Percentiles rank a stretch among this genome's conserved stretches.
phyloP scores from a whole-genome alignment of 2,797 vertebrate genomes.

The Sebastes diploproa region DNA sequence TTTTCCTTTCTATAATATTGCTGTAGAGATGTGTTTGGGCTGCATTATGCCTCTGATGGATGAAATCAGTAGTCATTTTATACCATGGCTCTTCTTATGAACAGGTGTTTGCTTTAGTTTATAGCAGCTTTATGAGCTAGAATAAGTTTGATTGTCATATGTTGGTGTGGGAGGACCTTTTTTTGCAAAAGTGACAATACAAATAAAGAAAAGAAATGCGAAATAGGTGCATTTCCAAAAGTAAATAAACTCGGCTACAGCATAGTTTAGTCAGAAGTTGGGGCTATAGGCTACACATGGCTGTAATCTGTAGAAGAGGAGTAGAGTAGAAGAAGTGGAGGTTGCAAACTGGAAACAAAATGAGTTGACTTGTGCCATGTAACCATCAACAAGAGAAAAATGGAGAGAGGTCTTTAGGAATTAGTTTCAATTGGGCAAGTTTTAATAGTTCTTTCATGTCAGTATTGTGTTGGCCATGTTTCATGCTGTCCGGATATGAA shows the following conservation, averaged over 20 bases:
- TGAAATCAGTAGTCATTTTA: not conserved
- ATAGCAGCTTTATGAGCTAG: not conserved
- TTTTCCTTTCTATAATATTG: not conserved
- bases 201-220: too few species aligned
- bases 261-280: too few species aligned
- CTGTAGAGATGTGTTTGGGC: not conserved
- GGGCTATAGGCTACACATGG: too few species aligned
- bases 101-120: not conserved
- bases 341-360: not conserved
- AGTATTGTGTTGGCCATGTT: too few species aligned
- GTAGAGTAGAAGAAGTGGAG: too few species aligned
- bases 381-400: not conserved
- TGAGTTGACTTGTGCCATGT: not conserved
- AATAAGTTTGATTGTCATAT: not conserved
- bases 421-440: too few species aligned
- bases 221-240: too few species aligned
- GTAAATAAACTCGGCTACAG: too few species aligned
- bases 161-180: not conserved
- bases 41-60: not conserved
- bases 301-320: too few species aligned
- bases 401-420: fast-evolving
- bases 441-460: too few species aligned
- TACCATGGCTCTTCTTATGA: not conserved
- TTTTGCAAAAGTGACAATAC: not conserved
- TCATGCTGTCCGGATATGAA: too few species aligned